Conservation (phyloP, 2,888 invertebrate genomes). For the Chymomyza caudatula region DNA sequence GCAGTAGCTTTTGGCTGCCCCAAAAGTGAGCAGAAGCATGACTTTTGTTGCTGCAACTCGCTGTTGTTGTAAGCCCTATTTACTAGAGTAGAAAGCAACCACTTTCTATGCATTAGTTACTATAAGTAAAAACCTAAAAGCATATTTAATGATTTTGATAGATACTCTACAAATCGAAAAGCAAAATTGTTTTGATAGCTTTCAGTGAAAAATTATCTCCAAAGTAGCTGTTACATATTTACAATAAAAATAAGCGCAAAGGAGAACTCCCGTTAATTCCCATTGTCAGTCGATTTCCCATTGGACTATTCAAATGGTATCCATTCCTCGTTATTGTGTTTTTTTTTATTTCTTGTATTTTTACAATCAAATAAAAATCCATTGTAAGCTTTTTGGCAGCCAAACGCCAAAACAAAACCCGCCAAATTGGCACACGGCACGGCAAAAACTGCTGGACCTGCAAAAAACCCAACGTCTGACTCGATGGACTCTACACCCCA, state of each 20-base stretch:
- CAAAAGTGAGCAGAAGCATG: neutral
- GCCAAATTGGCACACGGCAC: slow-evolving; percentile 39
- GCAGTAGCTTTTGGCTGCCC: neutral
- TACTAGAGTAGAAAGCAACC: neutral
- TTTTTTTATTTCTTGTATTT: slow-evolving; percentile 35
- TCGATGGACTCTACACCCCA: slow-evolving; percentile 30
- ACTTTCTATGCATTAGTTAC: neutral
- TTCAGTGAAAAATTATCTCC: neutral
- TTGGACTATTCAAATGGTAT: neutral
- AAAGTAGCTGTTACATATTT: neutral
- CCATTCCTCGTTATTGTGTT: neutral
- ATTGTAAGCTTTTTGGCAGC: slow-evolving; percentile 69
- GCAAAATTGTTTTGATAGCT: neutral
- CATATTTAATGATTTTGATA: neutral
- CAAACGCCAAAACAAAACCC: slow-evolving; percentile 32
- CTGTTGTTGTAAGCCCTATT: neutral
- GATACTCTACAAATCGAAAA: neutral
- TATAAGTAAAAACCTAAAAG: neutral
- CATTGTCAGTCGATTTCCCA: neutral
- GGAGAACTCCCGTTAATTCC: neutral
- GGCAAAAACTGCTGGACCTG: neutral
- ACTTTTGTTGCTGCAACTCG: neutral
- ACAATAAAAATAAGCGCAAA: neutral
- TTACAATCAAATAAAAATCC: slow-evolving; percentile 68
- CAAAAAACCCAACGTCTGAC: neutral